phyloP scores from a whole-genome alignment of 2,113 vertebrate genomes.

The Naja naja region DNA sequence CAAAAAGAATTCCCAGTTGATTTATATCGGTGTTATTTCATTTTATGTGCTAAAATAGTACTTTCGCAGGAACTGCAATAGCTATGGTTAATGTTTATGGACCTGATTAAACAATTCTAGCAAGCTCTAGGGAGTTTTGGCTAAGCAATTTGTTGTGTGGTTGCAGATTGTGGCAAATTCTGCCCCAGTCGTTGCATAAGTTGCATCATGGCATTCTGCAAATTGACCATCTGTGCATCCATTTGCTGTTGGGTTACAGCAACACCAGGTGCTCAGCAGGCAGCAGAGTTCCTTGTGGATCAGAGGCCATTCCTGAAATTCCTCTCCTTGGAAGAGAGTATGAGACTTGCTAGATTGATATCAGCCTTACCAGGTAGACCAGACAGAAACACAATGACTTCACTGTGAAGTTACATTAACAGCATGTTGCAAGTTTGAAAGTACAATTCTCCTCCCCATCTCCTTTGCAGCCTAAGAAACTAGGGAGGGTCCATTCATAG shows the following conservation, averaged over 20 bases:
- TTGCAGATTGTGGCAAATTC: not conserved
- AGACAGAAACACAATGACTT: not conserved
- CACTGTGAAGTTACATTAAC: not conserved
- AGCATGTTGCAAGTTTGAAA: not conserved
- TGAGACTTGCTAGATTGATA: not conserved
- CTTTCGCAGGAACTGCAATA: not conserved
- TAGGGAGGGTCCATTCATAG: not conserved
- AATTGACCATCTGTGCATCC: not conserved
- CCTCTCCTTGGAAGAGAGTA: not conserved
- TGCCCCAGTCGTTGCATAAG: not conserved
- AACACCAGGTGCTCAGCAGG: not conserved
- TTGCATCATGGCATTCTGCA: not conserved
- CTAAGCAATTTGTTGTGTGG: not conserved
- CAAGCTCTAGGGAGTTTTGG: not conserved
- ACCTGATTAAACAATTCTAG: not conserved
- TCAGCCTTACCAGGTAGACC: not conserved
- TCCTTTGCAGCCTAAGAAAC: not conserved
- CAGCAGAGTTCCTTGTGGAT: not conserved
- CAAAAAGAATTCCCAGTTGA: not conserved
- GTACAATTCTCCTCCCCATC: not conserved
- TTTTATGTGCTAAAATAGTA: not conserved
- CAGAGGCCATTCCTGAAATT: not conserved
- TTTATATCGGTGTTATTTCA: not conserved
- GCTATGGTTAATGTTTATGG: not conserved
- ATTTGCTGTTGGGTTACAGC: not conserved